phyloP scores from a whole-genome alignment of 2,888 invertebrate genomes.

The Melanargia galathea region DNA sequence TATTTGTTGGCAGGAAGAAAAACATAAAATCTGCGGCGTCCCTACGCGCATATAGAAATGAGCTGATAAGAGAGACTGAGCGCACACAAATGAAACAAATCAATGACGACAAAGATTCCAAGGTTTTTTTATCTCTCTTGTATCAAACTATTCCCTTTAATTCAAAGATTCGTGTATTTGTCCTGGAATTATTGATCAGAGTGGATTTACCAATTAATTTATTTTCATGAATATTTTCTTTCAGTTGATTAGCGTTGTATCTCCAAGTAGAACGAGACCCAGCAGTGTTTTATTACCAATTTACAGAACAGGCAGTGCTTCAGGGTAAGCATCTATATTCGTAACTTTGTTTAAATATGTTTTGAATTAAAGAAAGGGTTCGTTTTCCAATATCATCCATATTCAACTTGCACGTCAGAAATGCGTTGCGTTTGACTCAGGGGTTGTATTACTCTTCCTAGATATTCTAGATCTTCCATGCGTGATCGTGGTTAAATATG shows the following conservation, averaged over 20 bases:
- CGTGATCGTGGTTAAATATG: too few species aligned
- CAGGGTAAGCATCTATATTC: constrained; percentile 56
- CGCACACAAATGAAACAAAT: constrained; percentile 74
- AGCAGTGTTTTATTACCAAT: constrained; percentile 71
- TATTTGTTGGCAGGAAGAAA: constrained; percentile 58
- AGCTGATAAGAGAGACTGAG: constrained; percentile 69
- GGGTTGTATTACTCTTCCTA: too few species aligned
- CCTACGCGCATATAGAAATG: constrained; percentile 68
- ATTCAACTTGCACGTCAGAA: too few species aligned
- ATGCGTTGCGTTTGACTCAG: too few species aligned
- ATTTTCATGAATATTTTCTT: constrained; percentile 10
- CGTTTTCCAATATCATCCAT: too few species aligned
- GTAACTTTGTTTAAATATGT: neutral
- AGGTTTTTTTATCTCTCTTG: constrained; percentile 47
- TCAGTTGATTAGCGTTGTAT: constrained; percentile 76
- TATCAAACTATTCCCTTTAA: neutral
- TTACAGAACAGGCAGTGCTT: constrained; percentile 73
- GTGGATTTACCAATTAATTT: neutral
- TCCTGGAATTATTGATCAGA: neutral
- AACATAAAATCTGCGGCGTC: constrained; percentile 69
- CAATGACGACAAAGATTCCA: constrained; percentile 72
- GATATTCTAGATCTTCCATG: too few species aligned
- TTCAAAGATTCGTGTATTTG: neutral
- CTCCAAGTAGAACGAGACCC: constrained; percentile 73
- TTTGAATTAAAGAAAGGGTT: too few species aligned